Base-by-base conservation (phyloP, 2,113 vertebrate species). In the Dissostichus mawsoni region DNA sequence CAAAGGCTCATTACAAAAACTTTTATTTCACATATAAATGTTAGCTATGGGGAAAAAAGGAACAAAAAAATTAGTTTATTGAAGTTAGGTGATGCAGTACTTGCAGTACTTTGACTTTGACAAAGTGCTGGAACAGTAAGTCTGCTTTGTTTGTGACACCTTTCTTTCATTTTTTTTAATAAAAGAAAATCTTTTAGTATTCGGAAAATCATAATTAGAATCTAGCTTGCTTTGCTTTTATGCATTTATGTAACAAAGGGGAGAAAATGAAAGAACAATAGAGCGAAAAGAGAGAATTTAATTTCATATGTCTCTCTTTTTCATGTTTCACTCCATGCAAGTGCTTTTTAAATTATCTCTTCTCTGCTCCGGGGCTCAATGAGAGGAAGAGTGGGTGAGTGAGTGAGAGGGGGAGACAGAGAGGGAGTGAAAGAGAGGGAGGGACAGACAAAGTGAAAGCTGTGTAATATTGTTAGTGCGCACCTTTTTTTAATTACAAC, bases 401-500 rank as follows among this genome's bases (percentile, higher is more conserved):
- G 65, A 84, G 74, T 48, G 29, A 59, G 55, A 17, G 72, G 36
- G 52, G 50, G 65, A 66, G 36, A 55, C 29, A 68, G 48, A 33
- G 58, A 56, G 17, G 14, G 57, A 74, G 29, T 11, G 51, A 25
- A 58, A 57, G 75, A 64, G 66, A 44, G 64, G 73, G 70, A 78
- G 48, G 73, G 85, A 81, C 69, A 83, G 84, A 86, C 72, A 86
- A 86, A 87, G 82, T 59, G 36, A 78, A 88, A 90, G 88, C 85
- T 79, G 78, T 78, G 80, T 90, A 90, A 90, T 91, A 91, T 93
- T 94, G 93, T 95, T 94, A 90, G 89, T 92, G 90, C 82, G 75
- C 85, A 93, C 90, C 89, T 89, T 94, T 93, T 74, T 94, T 94
- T 94, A 95, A 95, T 95, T 94, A 95, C 91, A 94, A 89, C 90